Base-by-base conservation (phyloP, 1,140 invertebrate species). In the Prorops nasuta region DNA sequence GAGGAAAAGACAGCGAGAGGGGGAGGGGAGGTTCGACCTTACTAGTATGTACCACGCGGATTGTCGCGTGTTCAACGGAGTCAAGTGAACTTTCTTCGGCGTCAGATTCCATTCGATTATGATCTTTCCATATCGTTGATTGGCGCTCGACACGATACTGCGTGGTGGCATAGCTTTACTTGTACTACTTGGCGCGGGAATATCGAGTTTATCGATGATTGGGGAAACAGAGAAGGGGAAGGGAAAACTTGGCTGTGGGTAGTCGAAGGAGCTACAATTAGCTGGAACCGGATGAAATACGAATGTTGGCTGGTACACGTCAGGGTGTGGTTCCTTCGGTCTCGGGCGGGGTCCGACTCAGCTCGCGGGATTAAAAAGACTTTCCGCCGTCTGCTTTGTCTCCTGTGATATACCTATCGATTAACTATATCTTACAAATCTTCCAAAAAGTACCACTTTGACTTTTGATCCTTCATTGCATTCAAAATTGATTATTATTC, bases 281-380 rank as follows among this genome's bases (percentile, higher is more conserved):
- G 66, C 67, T 46, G 44, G 47, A 47, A 50, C 46, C 40, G 53
- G 46, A 55, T 42, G 49, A 44, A 66, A 64, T 68, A 58, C 54
- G 57, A 56, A 63, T 50, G 52, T 54, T 49, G 51, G 58, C 54
- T 60, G 61, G 56, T 57, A n/a, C 55, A 56, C 47, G 54, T 37
- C 47, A 44, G 66, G 68, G 68, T 72, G 66, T 72, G 67, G 68
- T 71, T 70, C 57, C 59, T 66, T 60, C 42, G 60, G 58, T 58
- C 50, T 56, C 53, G 54, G 59, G 61, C 51, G 66, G 63, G 66
- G 63, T 65, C 54, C 64, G 60, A 57, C 66, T 69, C 60, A 67
- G 54, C 65, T 60, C 64, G 56, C 57, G 43, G 64, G 66, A 71
- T 71, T 67, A n/a, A n/a, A 67, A 69, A 59, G 58, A 71, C 55